Evolutionary conservation across 1,140 invertebrate genomes (phyloP).

Genomic region (Drosophila chauvacae): DNA sequence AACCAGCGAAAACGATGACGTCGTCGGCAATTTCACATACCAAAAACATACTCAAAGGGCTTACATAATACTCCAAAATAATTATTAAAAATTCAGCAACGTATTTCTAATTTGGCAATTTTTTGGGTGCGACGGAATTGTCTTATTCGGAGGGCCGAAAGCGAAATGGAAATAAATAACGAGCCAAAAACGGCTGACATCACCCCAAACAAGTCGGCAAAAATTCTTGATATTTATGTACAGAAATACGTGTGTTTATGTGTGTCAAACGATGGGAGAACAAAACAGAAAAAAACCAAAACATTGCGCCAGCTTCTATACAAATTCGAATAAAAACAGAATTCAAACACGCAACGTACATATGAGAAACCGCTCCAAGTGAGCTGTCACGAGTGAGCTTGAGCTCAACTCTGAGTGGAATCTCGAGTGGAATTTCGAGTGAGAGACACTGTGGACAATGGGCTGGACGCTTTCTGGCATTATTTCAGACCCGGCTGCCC

Average conservation of each 20-base stretch:
- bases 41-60: slow-evolving; percentile 9
- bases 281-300: slow-evolving; percentile 10
- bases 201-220: slow-evolving; percentile 64
- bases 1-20: slow-evolving; percentile 11
- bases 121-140: slow-evolving; percentile 4
- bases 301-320: slow-evolving; percentile 50
- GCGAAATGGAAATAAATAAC: slow-evolving; percentile 47
- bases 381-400: slow-evolving; percentile 5
- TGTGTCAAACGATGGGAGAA: slow-evolving; percentile 40
- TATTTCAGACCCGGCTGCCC: slow-evolving; percentile 1
- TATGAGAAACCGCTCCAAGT: slow-evolving; percentile 20
- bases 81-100: slow-evolving; percentile 10
- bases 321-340: slow-evolving; percentile 53
- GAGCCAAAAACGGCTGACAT: slow-evolving; percentile 58
- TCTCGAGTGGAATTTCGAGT: slow-evolving; percentile 19
- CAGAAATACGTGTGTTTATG: slow-evolving; percentile 35
- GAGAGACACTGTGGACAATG: slow-evolving; percentile 2
- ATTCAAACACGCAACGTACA: slow-evolving; percentile 39
- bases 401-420: slow-evolving; percentile 11
- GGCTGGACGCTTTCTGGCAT: slow-evolving; percentile 13
- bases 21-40: slow-evolving; percentile 5
- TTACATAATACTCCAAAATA: slow-evolving; percentile 46
- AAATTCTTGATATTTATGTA: slow-evolving; percentile 42
- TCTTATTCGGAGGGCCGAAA: slow-evolving; percentile 7
- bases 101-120: neutral